Base-by-base conservation (phyloP, 2,113 vertebrate genomes). In the Neolamprologus modestus region DNA sequence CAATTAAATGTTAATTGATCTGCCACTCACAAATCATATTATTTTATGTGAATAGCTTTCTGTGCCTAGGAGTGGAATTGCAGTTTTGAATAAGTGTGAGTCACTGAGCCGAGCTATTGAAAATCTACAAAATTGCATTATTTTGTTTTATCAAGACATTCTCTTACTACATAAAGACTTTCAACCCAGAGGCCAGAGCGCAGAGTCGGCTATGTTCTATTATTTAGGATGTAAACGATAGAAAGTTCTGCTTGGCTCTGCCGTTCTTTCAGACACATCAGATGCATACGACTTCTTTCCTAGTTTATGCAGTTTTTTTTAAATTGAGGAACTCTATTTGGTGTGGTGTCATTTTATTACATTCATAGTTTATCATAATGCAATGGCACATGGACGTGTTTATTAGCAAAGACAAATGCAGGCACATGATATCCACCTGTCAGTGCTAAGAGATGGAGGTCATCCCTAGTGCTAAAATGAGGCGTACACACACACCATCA, bases 301-400 rank as follows among this genome's bases (percentile, higher is more conserved):
- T 24, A 26, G 21, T 28, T 47, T 11, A 76, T 45, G 40, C 9
- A 5, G 6, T 84, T 63, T 82, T 21, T 85, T 13, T 86, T 83
- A 37, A 84, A 88, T 87, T 42, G 59, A 88, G 83, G 82, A 92
- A 89, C 88, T 89, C 71, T 71, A 66, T 92, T 68, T 40, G 19
- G 7, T 21, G 19, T 68, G 33, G 33, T 66, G 17, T 66, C n/a
- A 66, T 66, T 66, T 66, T 37, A 37, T 35, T 8, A n/a, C 61
- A 66, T 66, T 21, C 19, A 37, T 37, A 80, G 5, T 84, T 89
- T 66, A 83, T 37, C 12, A 14, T 84, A 52, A 59, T 66, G 45
- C 80, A 63, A 68, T 26, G 54, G 85, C 53, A 54, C 85, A 35
- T 19, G 42, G 55, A 17, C 6, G 12, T 35, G 21, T 81, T 76